Base-by-base conservation (phyloP, 1,140 invertebrate genomes). In the Pristionchus pacificus region DNA sequence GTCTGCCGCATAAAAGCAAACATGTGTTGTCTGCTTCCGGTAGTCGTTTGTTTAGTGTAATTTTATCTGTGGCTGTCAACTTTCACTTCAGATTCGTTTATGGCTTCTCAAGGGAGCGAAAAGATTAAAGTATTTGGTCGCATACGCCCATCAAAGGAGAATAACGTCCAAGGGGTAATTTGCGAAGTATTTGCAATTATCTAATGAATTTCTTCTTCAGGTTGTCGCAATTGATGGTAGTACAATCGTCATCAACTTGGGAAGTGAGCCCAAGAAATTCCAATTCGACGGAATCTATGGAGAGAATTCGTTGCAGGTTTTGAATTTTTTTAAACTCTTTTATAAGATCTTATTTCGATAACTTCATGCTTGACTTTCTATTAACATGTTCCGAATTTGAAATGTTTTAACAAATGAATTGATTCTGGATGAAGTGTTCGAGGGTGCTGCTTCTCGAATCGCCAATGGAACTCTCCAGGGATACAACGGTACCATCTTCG, bases 401-500 rank as follows among this genome's bases (percentile, higher is more conserved):
- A 49, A 19, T 49, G 6, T 49, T 6, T 49, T 49, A 19, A 10
- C 38, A 49, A 49, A 49, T 49, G 38, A 10, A 49, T 49, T 10
- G 6, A 10, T 49, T 10, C 38, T 49, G 85, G 83, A 83, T 65
- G 71, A 76, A 2, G 79, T 86, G 1, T 86, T 86, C 74, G 68
- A 74, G 14, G 68, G 67, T 10, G 79, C 84, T 31, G 84, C 80
- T 0, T 84, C 82, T 72, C 76, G 79, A 29, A 79, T 85, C 10
- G 83, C 85, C 63, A 84, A 86, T 62, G 83, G 83, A 69, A 83
- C 84, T 75, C 74, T 86, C 0, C 72, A 73, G 25, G 85, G 85
- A 0, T 86, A 85, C 72, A 86, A 86, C 81, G 85, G 85, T 28
- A 86, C 85, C 6, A 84, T 86, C 64, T 86, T 86, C 82, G 85